Conservation (phyloP, 2,888 invertebrate species). For the Linnaemya vulpina region DNA sequence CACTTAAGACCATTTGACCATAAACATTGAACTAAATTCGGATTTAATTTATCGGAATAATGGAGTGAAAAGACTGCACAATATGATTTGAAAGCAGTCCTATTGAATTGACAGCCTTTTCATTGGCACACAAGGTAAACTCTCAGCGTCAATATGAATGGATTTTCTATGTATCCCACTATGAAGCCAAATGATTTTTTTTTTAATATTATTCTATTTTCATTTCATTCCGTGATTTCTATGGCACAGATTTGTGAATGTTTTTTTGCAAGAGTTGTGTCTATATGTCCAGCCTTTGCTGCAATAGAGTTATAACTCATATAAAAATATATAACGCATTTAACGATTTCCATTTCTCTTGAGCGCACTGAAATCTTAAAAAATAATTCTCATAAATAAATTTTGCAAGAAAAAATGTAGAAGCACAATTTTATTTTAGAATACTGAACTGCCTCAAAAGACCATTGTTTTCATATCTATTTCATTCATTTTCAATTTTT, state of each 20-base stretch:
- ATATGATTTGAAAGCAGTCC: constrained; percentile 40
- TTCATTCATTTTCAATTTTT: too few species aligned
- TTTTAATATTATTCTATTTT: neutral
- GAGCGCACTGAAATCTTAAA: too few species aligned
- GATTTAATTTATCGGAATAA: constrained; percentile 80
- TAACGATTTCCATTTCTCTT: too few species aligned
- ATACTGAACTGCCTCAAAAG: too few species aligned
- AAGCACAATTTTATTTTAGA: too few species aligned
- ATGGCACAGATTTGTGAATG: neutral
- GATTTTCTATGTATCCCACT: constrained; percentile 25
- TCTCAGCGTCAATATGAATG: constrained; percentile 23
- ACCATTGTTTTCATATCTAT: too few species aligned
- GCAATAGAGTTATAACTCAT: too few species aligned
- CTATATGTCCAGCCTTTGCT: too few species aligned
- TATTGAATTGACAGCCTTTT: constrained; percentile 49
- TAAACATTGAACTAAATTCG: constrained; percentile 80
- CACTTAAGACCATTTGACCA: constrained; percentile 80
- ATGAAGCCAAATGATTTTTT: constrained; percentile 31
- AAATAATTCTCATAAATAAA: too few species aligned
- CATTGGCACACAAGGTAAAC: constrained; percentile 52
- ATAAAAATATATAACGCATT: too few species aligned
- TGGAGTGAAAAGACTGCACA: constrained; percentile 72
- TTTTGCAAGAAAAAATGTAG: too few species aligned
- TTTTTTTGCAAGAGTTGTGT: too few species aligned
- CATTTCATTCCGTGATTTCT: constrained; percentile 1